Evolutionary conservation across 2,888 invertebrate genomes (phyloP), one percentile per base, ranked within the genome.

Genomic region (Ormia ochracea): DNA sequence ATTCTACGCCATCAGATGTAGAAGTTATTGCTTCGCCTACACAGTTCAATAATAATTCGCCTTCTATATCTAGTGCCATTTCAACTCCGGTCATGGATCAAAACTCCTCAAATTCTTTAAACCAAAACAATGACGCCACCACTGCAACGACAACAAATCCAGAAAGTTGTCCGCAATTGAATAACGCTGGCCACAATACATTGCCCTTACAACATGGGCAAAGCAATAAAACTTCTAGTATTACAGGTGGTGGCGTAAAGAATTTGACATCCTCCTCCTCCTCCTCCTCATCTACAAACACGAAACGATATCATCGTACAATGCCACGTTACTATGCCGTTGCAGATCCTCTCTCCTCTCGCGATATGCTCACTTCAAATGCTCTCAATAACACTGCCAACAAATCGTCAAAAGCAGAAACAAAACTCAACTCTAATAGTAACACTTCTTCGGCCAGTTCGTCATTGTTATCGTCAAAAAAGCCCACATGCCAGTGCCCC

Each of bases 401-500:
- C n/a, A 76, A 77, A 73, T 33, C 76, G 6, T 59, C 69, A 26
- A 82, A 82, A 58, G 10, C 63, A 1, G 80, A 81, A 43, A 54
- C 70, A 7, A 70, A 81, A 72, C 38, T 72, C 6, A 45, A 48
- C n/a, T 38, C 56, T n/a, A 70, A 61, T 65, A 82, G 80, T 26
- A 54, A 56, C 68, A 58, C 36, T 21, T 63, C 82, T 23, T 52
- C 78, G 28, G 26, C 74, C 10, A 63, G 50, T 43, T 66, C 78
- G 1, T 61, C 75, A 2, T 48, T 66, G 41, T 45, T 70, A 23
- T 41, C 58, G 6, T 23, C 56, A 12, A 90, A 90, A 82, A 90
- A 90, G 61, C 88, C 90, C 33, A 88, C 88, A 77, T 90, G 90
- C 81, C 90, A 90, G 83, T 90, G 90, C 76, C 90, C 90, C 26